Evolutionary conservation across 1,140 invertebrate genomes (phyloP).

Genomic region (Asbolus verrucosus): DNA sequence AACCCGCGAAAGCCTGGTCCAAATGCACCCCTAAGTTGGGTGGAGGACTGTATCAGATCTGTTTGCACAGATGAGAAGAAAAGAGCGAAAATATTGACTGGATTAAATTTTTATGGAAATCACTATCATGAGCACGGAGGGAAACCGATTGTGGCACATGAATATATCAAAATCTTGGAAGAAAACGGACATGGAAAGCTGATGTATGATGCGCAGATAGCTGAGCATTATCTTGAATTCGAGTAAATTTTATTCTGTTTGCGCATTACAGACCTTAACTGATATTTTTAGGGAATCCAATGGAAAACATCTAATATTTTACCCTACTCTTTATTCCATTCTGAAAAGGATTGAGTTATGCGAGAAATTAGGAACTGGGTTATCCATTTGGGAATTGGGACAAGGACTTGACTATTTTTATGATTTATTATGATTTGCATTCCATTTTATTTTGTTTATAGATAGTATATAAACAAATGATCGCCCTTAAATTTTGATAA

Average conservation of each 20-base stretch:
- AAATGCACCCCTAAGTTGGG: conserved; percentile 89
- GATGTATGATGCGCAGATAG: conserved; percentile 80
- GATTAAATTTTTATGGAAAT: conserved; percentile 95
- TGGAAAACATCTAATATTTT: conserved; percentile 81
- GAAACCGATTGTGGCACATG: conserved; percentile 81
- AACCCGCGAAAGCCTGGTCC: conserved; percentile 84
- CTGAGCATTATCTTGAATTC: conserved; percentile 89
- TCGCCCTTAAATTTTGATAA: no score
- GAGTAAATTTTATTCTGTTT: no score
- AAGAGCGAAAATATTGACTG: conserved; percentile 85
- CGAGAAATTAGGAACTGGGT: conserved; percentile 80
- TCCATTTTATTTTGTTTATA: neutral
- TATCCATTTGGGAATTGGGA: conserved; percentile 95
- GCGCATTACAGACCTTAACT: no score
- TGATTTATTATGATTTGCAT: conserved; percentile 81
- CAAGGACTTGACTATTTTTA: conserved; percentile 97
- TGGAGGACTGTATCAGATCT: conserved; percentile 80
- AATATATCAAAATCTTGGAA: conserved; percentile 80
- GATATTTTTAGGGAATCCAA: conserved; percentile 59
- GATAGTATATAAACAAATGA: no score
- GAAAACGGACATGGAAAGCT: conserved; percentile 77
- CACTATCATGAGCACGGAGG: conserved; percentile 83
- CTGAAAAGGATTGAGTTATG: conserved; percentile 84
- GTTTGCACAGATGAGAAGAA: conserved; percentile 75
- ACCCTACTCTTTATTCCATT: conserved; percentile 89